Evolutionary conservation across 1,140 invertebrate genomes (phyloP).

Genomic region (Solenopsis invicta): DNA sequence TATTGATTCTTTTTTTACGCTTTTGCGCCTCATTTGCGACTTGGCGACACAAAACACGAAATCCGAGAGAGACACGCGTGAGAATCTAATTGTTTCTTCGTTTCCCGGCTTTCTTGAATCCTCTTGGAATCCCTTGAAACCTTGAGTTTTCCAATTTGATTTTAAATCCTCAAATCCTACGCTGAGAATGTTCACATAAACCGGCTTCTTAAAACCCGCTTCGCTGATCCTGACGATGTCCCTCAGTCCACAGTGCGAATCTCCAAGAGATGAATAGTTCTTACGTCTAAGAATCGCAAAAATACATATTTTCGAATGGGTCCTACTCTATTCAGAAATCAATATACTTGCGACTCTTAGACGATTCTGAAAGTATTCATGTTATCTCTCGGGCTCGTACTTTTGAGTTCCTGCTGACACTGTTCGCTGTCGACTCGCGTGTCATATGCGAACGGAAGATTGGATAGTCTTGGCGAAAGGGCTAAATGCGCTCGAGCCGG

Average conservation of each 20-base stretch:
- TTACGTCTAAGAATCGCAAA: no score
- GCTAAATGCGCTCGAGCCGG: slow-evolving; percentile 53
- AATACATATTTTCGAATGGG: no score
- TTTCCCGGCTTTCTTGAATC: neutral
- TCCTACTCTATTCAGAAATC: no score
- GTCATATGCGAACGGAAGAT: slow-evolving; percentile 19
- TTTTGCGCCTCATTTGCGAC: neutral
- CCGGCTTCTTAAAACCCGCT: neutral
- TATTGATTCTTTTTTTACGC: neutral
- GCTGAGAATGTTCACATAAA: neutral
- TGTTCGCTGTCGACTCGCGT: neutral
- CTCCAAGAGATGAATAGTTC: neutral
- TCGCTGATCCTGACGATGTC: neutral
- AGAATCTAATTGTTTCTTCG: neutral
- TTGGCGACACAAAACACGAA: neutral
- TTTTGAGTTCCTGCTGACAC: neutral
- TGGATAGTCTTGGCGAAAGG: neutral
- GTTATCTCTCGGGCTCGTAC: neutral
- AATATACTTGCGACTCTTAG: neutral
- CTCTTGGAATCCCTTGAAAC: neutral
- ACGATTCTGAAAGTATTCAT: neutral
- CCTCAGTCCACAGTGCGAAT: neutral
- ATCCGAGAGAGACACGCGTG: neutral
- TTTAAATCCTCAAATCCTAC: neutral
- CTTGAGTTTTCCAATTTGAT: neutral